Evolutionary conservation across 2,888 invertebrate genomes (phyloP).

Genomic region (Phytoseiulus persimilis): DNA sequence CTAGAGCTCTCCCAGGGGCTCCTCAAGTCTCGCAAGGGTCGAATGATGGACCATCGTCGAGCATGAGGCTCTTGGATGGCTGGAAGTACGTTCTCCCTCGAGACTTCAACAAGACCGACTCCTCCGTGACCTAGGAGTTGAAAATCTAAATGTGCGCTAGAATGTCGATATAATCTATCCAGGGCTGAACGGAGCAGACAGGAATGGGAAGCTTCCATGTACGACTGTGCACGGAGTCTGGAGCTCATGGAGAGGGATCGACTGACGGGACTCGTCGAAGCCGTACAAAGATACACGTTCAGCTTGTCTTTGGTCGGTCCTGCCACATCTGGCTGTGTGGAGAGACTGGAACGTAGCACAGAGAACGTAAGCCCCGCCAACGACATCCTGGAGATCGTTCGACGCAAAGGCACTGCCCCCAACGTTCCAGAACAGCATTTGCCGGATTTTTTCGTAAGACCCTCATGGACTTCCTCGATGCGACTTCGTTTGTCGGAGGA

Average conservation of each 20-base stretch:
- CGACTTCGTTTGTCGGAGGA: no score
- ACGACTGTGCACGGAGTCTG: slow-evolving; percentile 74
- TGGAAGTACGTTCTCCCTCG: no score
- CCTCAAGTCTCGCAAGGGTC: no score
- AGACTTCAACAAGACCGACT: no score
- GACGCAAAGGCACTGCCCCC: slow-evolving; percentile 63
- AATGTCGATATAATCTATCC: not conserved
- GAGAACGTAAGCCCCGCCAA: slow-evolving; percentile 56
- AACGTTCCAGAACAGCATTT: slow-evolving; percentile 69
- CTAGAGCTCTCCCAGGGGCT: no score
- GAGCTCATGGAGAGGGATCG: slow-evolving; percentile 83
- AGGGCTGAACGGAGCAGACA: slow-evolving; percentile 78
- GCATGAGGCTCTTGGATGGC: no score
- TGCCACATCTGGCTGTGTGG: slow-evolving; percentile 47
- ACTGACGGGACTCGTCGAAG: slow-evolving; percentile 66
- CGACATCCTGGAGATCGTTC: slow-evolving; percentile 60
- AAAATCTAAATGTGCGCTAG: not conserved
- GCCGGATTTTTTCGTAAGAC: slow-evolving; percentile 71
- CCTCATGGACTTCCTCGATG: not conserved
- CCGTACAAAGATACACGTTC: slow-evolving; percentile 55
- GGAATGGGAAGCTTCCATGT: slow-evolving; percentile 83
- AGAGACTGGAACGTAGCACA: slow-evolving; percentile 62
- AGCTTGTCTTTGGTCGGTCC: slow-evolving; percentile 15
- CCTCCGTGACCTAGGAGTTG: no score
- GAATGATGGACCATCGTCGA: no score